phyloP scores from a whole-genome alignment of 2,797 vertebrate genomes.

The Coccyzus lansbergi region DNA sequence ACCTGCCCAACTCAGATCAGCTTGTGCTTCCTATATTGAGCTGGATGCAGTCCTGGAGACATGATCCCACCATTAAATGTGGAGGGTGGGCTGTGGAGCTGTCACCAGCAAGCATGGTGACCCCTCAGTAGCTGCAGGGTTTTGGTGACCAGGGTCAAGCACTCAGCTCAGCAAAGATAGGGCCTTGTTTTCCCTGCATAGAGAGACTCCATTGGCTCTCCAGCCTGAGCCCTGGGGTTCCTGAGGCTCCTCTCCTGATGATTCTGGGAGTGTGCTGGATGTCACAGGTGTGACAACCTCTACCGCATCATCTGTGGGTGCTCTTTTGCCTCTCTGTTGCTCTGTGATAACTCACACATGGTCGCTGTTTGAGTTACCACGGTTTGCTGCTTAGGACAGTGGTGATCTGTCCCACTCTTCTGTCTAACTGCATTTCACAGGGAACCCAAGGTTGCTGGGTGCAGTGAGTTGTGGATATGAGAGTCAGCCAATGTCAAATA shows the following conservation, averaged over 20 bases:
- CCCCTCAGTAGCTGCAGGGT: background rate
- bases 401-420: fast-evolving
- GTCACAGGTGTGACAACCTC: no score
- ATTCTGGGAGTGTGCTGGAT: background rate
- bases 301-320: background rate
- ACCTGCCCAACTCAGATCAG: background rate
- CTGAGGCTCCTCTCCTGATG: background rate
- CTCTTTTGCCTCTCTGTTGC: background rate
- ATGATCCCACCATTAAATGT: fast-evolving
- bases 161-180: background rate
- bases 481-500: background rate
- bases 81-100: background rate
- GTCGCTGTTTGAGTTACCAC: fast-evolving
- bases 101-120: background rate
- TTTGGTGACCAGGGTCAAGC: background rate
- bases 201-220: background rate
- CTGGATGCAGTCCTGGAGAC: fast-evolving
- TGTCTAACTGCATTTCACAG: background rate
- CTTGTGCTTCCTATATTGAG: background rate
- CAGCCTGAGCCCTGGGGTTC: fast-evolving
- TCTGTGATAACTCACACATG: fast-evolving
- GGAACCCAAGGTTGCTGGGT: background rate
- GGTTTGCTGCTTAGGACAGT: background rate
- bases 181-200: background rate
- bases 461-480: background rate